Conservation (phyloP, 2,888 invertebrate genomes). For the Halocaridina rubra region DNA sequence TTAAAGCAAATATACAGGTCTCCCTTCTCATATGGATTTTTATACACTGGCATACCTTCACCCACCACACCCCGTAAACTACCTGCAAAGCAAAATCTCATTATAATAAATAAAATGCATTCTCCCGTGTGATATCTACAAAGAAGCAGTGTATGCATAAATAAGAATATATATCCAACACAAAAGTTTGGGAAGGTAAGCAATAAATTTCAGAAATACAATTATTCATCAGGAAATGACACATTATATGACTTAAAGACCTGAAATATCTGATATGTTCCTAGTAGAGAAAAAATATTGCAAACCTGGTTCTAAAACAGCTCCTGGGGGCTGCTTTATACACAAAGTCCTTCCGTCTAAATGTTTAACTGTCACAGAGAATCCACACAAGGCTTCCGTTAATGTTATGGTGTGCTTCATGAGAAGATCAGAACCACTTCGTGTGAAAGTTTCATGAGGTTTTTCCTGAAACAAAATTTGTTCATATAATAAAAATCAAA, state of each 20-base stretch:
- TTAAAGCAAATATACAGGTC: conserved; percentile 88
- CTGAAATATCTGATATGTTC: too few species aligned
- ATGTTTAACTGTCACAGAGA: conserved; percentile 85
- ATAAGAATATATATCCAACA: too few species aligned
- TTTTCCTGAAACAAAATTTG: conserved; percentile 49
- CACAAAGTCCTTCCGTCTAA: conserved; percentile 88
- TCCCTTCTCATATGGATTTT: conserved; percentile 87
- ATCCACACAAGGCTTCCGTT: conserved; percentile 92
- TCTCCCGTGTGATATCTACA: too few species aligned
- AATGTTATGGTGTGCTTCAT: conserved; percentile 82
- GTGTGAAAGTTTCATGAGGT: conserved; percentile 47
- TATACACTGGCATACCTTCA: conserved; percentile 91
- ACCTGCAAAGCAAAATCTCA: conserved; percentile 67
- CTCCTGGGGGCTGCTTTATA: conserved; percentile 81
- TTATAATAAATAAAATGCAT: background rate
- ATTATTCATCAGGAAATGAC: too few species aligned
- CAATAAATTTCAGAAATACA: too few species aligned
- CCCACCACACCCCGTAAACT: conserved; percentile 79
- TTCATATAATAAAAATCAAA: background rate
- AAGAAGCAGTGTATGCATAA: too few species aligned
- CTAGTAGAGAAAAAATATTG: too few species aligned
- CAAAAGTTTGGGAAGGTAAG: too few species aligned
- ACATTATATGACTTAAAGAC: too few species aligned
- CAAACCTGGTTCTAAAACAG: conserved; percentile 85
- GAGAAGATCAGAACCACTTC: conserved; percentile 66